Base-by-base conservation (phyloP, 2,797 vertebrate species). In the Coregonus sp. region DNA sequence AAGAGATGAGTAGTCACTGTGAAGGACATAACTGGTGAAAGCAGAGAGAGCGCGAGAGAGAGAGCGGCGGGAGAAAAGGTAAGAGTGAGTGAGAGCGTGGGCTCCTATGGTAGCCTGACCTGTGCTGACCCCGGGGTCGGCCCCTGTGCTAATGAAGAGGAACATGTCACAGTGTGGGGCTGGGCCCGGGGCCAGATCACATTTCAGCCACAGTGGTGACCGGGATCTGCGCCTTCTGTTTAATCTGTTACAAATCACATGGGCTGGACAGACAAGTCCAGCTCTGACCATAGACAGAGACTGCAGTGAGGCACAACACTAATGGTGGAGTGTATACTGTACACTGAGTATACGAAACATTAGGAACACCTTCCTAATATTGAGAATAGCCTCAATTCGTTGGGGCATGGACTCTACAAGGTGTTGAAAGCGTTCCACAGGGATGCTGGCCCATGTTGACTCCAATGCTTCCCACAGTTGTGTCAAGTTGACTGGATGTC, bases 61-160 rank as follows among this genome's bases (percentile, higher is more conserved):
- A n/a, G 50, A 35, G 33, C 15, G 65, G 16, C 52, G 59, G 25
- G n/a, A 72, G 51, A 47, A 3, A 12, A 16, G 37, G n/a, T 29
- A 47, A 54, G 75, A 68, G 75, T 20, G 76, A 73, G 51, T 63
- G 70, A 80, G 72, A 79, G 78, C 67, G 47, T 18, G 37, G 59
- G 20, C 81, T 85, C 82, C 84, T 86, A 83, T 84, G 68, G 80
- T 50, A 75, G 16, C 0, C 4, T 73, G 89, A 90, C 88, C 90
- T 59, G 6, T 63, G 77, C 33, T 73, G 88, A 88, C 89, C 87
- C 81, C 77, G 50, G 72, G 61, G 72, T 73, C 79, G 88, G 82
- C 88, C 80, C 81, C 59, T 54, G 70, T 86, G 86, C 85, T 92
- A 91, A 93, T 91, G 89, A 91, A 90, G 85, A 86, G 77, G 47